A percentile compares a stretch with the other conserved stretches of the same genome.
phyloP scores from a whole-genome alignment of 2,113 vertebrate species.

The Rhegmatorhina hoffmannsi region DNA sequence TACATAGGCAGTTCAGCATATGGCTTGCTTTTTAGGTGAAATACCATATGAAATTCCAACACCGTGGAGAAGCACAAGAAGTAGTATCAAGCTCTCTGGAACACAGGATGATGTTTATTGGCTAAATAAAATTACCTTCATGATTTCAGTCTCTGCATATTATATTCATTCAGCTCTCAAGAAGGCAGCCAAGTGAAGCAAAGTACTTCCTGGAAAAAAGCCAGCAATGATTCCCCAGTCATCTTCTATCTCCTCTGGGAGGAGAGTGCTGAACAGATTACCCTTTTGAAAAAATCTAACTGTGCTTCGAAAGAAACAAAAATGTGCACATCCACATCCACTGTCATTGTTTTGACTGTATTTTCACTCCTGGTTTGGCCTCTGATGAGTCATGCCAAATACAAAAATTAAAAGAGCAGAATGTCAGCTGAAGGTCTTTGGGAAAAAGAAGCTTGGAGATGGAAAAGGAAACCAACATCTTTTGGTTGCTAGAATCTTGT shows the following conservation, averaged over 20 bases:
- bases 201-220: constrained; percentile 23
- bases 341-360: neutral
- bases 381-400: neutral
- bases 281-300: constrained; percentile 10
- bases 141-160: constrained; percentile 13
- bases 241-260: constrained; percentile 25
- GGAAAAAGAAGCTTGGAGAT: neutral
- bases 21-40: too few species aligned
- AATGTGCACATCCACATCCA: neutral
- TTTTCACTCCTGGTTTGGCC: neutral
- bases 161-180: constrained; percentile 26
- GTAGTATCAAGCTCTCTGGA: neutral
- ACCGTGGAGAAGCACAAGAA: neutral
- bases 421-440: neutral
- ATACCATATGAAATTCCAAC: too few species aligned
- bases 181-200: constrained; percentile 14
- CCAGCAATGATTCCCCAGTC: constrained; percentile 5
- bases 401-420: neutral
- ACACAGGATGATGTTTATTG: neutral
- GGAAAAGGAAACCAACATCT: neutral
- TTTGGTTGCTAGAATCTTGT: neutral
- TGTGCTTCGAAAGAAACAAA: neutral
- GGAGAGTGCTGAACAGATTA: neutral
- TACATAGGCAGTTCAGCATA: too few species aligned
- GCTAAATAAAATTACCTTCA: constrained; percentile 46